Evolutionary conservation across 2,888 invertebrate genomes (phyloP).

Genomic region (Kuschelorhynchus macadamiae): DNA sequence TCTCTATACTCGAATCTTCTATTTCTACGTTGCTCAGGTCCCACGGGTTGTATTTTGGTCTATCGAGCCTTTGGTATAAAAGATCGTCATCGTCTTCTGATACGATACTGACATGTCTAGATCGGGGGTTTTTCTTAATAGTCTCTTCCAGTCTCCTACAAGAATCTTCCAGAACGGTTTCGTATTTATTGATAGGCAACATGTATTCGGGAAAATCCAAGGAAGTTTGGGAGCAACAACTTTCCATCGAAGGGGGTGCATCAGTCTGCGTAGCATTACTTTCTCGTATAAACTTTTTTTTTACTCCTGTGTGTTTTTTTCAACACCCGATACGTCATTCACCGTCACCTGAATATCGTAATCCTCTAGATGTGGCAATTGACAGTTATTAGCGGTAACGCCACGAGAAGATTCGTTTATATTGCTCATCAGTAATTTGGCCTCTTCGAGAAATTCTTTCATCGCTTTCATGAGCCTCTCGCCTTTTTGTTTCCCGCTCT

Average conservation of each 20-base stretch:
- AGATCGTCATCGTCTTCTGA: slow-evolving; percentile 45
- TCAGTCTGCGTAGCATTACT: slow-evolving; percentile 42
- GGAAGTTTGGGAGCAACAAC: slow-evolving; percentile 42
- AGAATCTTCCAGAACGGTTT: slow-evolving; percentile 63
- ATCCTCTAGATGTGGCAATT: slow-evolving; percentile 50
- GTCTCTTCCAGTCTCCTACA: slow-evolving; percentile 64
- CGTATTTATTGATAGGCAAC: slow-evolving; percentile 64
- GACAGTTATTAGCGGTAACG: slow-evolving; percentile 21
- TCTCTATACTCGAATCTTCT: slow-evolving; percentile 65
- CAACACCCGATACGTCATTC: slow-evolving; percentile 57
- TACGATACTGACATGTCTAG: slow-evolving; percentile 38
- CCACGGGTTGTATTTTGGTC: slow-evolving; percentile 52
- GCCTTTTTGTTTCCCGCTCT: slow-evolving; percentile 53
- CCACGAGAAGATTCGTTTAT: slow-evolving; percentile 53
- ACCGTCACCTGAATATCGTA: slow-evolving; percentile 64
- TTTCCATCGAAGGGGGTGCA: slow-evolving; percentile 33
- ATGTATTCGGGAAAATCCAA: slow-evolving; percentile 34
- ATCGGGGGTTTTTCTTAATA: slow-evolving; percentile 52
- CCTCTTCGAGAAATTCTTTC: slow-evolving; percentile 68
- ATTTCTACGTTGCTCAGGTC: slow-evolving; percentile 56
- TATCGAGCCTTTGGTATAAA: slow-evolving; percentile 11
- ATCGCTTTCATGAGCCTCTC: slow-evolving; percentile 64
- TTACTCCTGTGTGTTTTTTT: slow-evolving; percentile 45
- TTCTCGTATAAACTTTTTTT: slow-evolving; percentile 37
- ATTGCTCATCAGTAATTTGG: slow-evolving; percentile 65